These are phyloP conservation scores for Lutra lutra DNA, from an alignment of 2,797 vertebrate genomes.

Conservation along the genomic window DNA sequence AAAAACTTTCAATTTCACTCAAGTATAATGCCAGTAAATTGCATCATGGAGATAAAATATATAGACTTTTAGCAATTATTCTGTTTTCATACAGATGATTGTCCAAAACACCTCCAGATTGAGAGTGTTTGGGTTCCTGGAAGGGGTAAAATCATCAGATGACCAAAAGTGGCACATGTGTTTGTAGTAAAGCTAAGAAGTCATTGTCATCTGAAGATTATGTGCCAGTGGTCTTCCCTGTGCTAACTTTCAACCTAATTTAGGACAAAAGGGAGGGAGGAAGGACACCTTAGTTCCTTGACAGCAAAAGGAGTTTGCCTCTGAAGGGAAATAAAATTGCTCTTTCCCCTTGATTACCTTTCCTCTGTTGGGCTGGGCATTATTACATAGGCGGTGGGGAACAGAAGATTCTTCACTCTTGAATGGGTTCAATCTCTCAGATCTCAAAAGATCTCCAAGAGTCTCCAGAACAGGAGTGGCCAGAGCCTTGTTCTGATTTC, in stretches of 20 bases:
- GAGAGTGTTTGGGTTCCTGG: not conserved
- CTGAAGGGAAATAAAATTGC: not conserved
- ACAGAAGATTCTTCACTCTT: conserved; percentile 41
- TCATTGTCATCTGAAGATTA: not conserved
- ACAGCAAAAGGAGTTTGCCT: not conserved
- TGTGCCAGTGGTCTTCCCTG: not conserved
- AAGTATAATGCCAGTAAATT: not conserved
- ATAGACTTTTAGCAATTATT: not conserved
- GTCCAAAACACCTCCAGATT: not conserved
- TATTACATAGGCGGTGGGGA: not conserved
- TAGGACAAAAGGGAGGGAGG: not conserved
- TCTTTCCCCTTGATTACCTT: not conserved
- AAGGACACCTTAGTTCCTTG: not conserved
- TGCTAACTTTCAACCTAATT: not conserved
- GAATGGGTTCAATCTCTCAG: conserved; percentile 27
- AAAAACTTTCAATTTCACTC: conserved; percentile 54
- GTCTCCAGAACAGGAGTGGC: not conserved
- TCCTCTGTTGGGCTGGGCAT: not conserved
- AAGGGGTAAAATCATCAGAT: conserved; percentile 30
- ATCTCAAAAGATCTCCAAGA: conserved; percentile 20
- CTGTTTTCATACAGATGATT: conserved; percentile 3
- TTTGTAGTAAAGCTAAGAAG: not conserved
- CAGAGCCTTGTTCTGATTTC: not conserved
- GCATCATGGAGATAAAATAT: not conserved
- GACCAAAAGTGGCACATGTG: not conserved